Base-by-base conservation (phyloP, 2,797 vertebrate genomes). In the Sebastes trivittatus region DNA sequence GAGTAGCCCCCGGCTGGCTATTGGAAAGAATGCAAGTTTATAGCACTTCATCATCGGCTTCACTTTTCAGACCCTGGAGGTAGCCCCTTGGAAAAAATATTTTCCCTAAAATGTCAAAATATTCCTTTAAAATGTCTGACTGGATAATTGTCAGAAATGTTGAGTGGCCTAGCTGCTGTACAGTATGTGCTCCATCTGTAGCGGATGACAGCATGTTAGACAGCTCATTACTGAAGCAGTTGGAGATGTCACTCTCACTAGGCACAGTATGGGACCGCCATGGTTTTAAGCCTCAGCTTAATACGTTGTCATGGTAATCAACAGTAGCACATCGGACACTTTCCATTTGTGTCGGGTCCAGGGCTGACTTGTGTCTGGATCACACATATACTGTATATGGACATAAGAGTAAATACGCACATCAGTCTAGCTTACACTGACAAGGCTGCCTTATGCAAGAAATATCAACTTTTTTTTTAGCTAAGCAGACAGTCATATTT, bases 211-310 rank as follows among this genome's bases (percentile, higher is more conserved):
- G 82, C 86, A 72, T 85, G 86, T 88, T 86, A 73, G 88, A 89
- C 92, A 92, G 89, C 90, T 94, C 91, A 94, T 95, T 93, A 91
- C 91, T 84, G 85, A 85, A 92, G 84, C 93, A 89, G 93, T 90
- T 87, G 94, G 94, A 94, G 88, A 89, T 91, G 88, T 92, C 91
- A 92, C 91, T 92, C 89, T 91, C 58, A 84, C 87, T 89, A 75
- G 88, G 91, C 91, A 87, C 93, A 92, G 91, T 91, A 85, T 91
- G 91, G 85, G 18, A 87, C 87, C 78, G 82, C 83, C 71, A 66
- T 81, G 77, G 85, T 82, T 88, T 92, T 92, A 91, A 91, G 86
- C 85, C 77, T 75, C 65, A 54, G 88, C 83, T 89, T 92, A 87
- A 88, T 84, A 90, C 36, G 89, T 92, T 90, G 89, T 89, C 89